A percentile compares a stretch with the other conserved stretches of the same genome.
These are phyloP conservation scores for Eudemis profundana DNA, from an alignment of 2,888 invertebrate genomes.

Conservation along the genomic window DNA sequence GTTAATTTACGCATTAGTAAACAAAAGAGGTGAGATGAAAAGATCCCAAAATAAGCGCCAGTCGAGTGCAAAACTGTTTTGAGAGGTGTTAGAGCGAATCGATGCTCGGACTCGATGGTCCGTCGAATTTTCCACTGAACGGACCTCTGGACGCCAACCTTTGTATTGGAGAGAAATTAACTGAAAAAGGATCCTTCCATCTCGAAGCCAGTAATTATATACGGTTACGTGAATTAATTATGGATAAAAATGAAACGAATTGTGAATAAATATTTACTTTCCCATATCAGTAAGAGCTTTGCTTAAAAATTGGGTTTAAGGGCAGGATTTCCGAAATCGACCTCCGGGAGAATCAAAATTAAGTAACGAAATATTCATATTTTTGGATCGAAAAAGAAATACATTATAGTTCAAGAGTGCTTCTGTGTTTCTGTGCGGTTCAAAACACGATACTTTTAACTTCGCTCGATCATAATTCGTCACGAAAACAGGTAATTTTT, in stretches of 20 bases:
- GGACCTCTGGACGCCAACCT: slow-evolving; percentile 77
- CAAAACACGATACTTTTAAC: too few species aligned
- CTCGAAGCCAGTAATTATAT: slow-evolving; percentile 69
- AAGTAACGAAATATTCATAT: too few species aligned
- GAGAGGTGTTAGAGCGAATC: slow-evolving; percentile 82
- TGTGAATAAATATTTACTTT: neutral
- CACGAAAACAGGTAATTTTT: too few species aligned
- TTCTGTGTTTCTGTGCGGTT: too few species aligned
- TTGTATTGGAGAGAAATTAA: slow-evolving; percentile 80
- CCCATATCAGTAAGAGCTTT: neutral
- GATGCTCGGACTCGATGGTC: slow-evolving; percentile 79
- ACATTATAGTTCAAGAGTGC: too few species aligned
- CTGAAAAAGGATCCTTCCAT: slow-evolving; percentile 76
- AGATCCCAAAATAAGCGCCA: slow-evolving; percentile 82
- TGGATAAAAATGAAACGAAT: neutral
- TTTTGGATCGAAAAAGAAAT: too few species aligned
- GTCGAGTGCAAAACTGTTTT: slow-evolving; percentile 80
- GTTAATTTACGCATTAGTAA: slow-evolving; percentile 72
- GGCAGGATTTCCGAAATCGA: too few species aligned
- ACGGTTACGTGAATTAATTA: slow-evolving; percentile 60
- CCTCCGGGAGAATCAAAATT: too few species aligned
- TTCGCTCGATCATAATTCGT: too few species aligned
- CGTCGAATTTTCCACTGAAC: slow-evolving; percentile 83
- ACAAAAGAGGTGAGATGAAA: slow-evolving; percentile 79
- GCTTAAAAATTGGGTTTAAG: too few species aligned